A percentile compares a stretch with the other conserved stretches of the same genome.
phyloP scores from a whole-genome alignment of 2,797 vertebrate species.

The Rachycentron canadum region DNA sequence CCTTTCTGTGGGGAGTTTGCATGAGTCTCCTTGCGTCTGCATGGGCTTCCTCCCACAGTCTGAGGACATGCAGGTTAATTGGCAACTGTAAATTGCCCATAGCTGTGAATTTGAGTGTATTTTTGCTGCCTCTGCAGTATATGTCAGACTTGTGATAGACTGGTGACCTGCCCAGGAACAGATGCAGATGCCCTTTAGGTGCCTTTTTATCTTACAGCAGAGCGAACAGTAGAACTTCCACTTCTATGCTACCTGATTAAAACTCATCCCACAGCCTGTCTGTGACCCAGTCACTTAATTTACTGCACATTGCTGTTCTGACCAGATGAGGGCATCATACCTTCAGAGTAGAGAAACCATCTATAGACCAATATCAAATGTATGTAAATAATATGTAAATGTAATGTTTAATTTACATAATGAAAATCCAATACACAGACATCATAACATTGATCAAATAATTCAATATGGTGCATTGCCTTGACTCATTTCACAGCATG shows the following conservation, averaged over 20 bases:
- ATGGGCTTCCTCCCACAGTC: no score
- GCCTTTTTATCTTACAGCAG: no score
- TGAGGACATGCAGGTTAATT: no score
- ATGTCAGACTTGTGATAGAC: no score
- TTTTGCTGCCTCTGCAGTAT: no score
- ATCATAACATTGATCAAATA: neutral
- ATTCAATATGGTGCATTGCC: neutral
- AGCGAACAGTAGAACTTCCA: no score
- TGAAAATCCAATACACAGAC: neutral
- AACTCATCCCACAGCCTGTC: neutral
- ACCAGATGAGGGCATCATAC: constrained; percentile 32
- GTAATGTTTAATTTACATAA: neutral
- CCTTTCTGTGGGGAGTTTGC: no score
- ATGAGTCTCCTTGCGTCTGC: no score
- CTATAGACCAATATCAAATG: neutral
- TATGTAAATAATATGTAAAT: neutral
- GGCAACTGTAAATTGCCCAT: no score
- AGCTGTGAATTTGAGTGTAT: no score
- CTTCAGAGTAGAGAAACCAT: neutral
- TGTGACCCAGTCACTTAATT: neutral
- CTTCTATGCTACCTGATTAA: neutral
- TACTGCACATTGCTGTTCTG: constrained; percentile 6
- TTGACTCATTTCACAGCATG: neutral
- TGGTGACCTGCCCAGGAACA: no score
- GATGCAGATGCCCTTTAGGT: neutral